These are phyloP conservation scores for Asarcornis scutulata DNA, from an alignment of 2,113 vertebrate genomes.

Conservation along the genomic window DNA sequence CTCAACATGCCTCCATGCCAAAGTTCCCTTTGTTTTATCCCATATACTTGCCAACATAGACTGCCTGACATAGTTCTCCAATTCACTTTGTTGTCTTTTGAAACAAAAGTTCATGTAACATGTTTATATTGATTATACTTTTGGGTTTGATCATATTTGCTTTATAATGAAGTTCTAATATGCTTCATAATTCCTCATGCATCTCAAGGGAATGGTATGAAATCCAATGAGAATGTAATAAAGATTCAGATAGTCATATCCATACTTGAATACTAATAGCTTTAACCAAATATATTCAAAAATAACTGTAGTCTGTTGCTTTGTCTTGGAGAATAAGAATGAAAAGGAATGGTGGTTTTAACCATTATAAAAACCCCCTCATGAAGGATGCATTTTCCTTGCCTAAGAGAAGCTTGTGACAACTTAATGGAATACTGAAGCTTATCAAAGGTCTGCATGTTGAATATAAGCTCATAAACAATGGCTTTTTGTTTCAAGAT, in stretches of 20 bases:
- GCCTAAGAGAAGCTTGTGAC: background rate
- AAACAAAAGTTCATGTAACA: background rate
- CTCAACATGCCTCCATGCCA: background rate
- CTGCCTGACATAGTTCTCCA: background rate
- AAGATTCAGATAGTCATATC: background rate
- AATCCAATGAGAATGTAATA: background rate
- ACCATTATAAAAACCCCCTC: background rate
- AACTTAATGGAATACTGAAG: background rate
- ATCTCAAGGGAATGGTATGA: background rate
- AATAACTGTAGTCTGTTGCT: background rate
- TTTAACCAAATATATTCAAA: background rate
- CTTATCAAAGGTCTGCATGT: background rate
- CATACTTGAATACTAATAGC: background rate
- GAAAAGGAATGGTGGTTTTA: background rate
- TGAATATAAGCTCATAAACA: accelerated
- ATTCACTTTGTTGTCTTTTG: background rate
- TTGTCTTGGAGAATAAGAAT: background rate
- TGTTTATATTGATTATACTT: background rate
- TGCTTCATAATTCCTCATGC: background rate
- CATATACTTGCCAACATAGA: accelerated
- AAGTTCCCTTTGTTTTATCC: background rate
- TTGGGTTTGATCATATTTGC: background rate
- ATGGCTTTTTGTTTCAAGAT: background rate
- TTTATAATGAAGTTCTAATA: background rate
- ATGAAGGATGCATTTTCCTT: background rate